Evolutionary conservation across 2,888 invertebrate genomes (phyloP), one percentile per base, ranked within the genome.

Genomic region (Hartigia nigra): DNA sequence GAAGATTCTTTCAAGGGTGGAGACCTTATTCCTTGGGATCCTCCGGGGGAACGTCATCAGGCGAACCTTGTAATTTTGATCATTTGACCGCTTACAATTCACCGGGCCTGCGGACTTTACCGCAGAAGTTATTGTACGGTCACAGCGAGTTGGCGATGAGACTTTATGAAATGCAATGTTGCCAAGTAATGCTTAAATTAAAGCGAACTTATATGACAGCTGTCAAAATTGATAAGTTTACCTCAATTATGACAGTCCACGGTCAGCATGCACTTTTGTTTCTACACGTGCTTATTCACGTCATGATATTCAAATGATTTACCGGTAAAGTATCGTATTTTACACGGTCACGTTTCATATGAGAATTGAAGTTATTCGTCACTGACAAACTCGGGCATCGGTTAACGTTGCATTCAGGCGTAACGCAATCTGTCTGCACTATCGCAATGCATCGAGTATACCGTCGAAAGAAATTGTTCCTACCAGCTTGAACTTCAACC

Each of bases 1-100:
- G 9, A 55, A 9, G 55, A 55, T 23, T 55, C 55, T 23, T 9
- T 23, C 55, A 55, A 55, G 55, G 23, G 14, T 55, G 23, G 23
- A 55, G 82, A 83, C 83, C 82, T 86, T 84, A 86, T 87, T 83
- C 84, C 83, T 82, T 84, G 85, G 86, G 87, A 88, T 55, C 85
- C 89, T 87, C 89, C 78, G 87, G 85, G 87, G 85, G 88, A 90
- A 89, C 86, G 87, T 90, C 91, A 91, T 91, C 90, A 90, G 84
- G 84, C 87, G 86, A 88, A 91, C 89, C 91, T 91, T 91, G 90
- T 90, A 91, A 91, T 91, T 91, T 91, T 91, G 90, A 90, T 91
- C 88, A 90, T 91, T 90, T 88, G 89, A 89, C 91, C 90, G 91
- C 91, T 90, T 88, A 89, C 88, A 87, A 90, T 90, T 82, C 84